phyloP scores from a whole-genome alignment of 2,888 invertebrate genomes.

The Melikaiella ostensackeni region DNA sequence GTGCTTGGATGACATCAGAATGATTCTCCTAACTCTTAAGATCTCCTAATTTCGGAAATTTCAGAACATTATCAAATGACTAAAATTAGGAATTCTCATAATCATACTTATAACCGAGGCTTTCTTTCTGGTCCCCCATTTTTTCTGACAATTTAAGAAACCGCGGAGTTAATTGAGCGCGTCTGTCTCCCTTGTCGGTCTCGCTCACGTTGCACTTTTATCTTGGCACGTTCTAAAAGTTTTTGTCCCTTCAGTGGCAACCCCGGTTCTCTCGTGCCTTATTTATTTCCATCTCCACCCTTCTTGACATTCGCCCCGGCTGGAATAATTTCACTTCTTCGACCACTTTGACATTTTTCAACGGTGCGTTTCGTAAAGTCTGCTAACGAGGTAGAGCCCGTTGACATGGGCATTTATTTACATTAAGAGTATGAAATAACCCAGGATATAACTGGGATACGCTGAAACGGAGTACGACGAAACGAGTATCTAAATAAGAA shows the following conservation, averaged over 20 bases:
- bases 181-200: constrained; percentile 22
- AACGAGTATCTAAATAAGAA: not conserved
- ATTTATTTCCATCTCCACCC: constrained; percentile 34
- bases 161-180: constrained; percentile 33
- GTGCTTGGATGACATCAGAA: too few species aligned
- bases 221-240: constrained; percentile 35
- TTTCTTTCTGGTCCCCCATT: not conserved
- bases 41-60: too few species aligned
- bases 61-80: too few species aligned
- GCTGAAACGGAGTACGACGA: constrained; percentile 8
- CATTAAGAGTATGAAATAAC: constrained; percentile 32
- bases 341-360: constrained; percentile 7
- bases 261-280: not conserved
- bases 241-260: constrained; percentile 37
- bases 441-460: constrained; percentile 28
- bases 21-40: too few species aligned
- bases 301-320: constrained; percentile 10
- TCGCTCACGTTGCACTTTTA: constrained; percentile 37
- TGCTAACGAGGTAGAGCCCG: constrained; percentile 16
- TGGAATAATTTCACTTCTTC: constrained; percentile 37
- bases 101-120: not conserved
- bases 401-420: constrained; percentile 37
- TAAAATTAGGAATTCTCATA: not conserved
- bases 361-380: constrained; percentile 3
- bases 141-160: constrained; percentile 29